These are phyloP conservation scores for Odontocolon sp. DNA, from an alignment of 2,888 invertebrate species.

Conservation along the genomic window DNA sequence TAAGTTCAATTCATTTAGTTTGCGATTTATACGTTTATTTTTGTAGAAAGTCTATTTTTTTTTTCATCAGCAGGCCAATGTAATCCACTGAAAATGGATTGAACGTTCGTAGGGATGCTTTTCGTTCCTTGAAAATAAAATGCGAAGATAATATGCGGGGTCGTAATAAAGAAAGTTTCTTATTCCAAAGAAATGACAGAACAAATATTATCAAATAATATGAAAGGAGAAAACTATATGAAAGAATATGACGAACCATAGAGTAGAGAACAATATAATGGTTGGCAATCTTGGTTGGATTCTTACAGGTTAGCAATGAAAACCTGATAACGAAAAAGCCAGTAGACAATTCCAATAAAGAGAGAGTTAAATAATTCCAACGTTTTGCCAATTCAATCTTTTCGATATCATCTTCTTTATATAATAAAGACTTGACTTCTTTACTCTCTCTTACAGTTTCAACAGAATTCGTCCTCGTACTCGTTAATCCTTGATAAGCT, in stretches of 20 bases:
- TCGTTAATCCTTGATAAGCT: conserved; percentile 41
- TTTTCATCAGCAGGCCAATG: no score
- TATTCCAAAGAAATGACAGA: conserved; percentile 4
- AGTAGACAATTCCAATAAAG: conserved; percentile 16
- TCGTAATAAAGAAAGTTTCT: conserved; percentile 13
- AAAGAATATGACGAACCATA: neutral
- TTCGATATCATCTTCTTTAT: neutral
- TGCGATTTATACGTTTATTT: no score
- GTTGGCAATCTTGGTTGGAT: neutral
- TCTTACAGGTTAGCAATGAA: conserved; percentile 5
- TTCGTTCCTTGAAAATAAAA: no score
- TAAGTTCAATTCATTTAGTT: no score
- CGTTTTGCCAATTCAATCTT: conserved; percentile 60
- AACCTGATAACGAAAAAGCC: neutral
- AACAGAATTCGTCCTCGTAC: neutral
- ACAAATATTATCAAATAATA: conserved; percentile 36
- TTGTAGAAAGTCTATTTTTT: no score
- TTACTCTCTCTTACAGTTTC: neutral
- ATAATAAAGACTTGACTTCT: neutral
- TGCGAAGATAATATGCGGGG: no score
- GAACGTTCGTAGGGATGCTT: no score
- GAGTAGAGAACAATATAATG: conserved; percentile 2
- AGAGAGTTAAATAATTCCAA: conserved; percentile 61
- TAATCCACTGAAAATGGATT: no score
- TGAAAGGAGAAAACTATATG: neutral